Evolutionary conservation across 2,113 vertebrate genomes (phyloP).

Genomic region (Rousettus leschenaultii): DNA sequence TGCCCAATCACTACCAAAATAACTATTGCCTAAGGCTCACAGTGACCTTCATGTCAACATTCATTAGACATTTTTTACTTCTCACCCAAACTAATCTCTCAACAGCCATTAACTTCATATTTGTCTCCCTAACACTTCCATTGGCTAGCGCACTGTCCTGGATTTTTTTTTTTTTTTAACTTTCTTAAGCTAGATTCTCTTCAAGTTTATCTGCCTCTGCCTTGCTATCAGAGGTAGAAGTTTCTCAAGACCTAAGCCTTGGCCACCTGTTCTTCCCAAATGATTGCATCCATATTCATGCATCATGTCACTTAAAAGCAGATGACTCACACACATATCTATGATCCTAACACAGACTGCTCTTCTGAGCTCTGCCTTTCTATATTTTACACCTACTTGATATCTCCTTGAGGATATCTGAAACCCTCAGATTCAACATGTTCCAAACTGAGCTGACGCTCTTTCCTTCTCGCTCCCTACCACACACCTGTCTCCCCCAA

Average conservation of each 20-base stretch:
- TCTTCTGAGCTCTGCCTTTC: not conserved
- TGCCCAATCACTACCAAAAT: not conserved
- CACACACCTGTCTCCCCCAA: not conserved
- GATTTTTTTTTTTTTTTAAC: not conserved
- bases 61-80: slow-evolving; percentile 10
- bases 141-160: not conserved
- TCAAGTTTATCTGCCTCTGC: not conserved
- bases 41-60: slow-evolving; percentile 6
- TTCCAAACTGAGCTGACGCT: not conserved
- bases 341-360: not conserved
- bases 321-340: not conserved
- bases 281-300: not conserved
- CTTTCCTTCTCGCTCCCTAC: not conserved
- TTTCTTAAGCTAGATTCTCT: not conserved
- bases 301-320: not conserved
- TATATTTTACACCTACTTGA: not conserved
- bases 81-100: not conserved
- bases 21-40: not conserved
- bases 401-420: not conserved
- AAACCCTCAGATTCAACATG: not conserved
- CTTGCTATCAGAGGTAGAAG: not conserved
- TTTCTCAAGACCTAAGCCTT: not conserved
- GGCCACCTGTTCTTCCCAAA: not conserved
- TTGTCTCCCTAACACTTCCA: not conserved
- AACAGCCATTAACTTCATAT: not conserved